Base-by-base conservation (phyloP, 2,113 vertebrate species). In the Sinosuthora webbiana region DNA sequence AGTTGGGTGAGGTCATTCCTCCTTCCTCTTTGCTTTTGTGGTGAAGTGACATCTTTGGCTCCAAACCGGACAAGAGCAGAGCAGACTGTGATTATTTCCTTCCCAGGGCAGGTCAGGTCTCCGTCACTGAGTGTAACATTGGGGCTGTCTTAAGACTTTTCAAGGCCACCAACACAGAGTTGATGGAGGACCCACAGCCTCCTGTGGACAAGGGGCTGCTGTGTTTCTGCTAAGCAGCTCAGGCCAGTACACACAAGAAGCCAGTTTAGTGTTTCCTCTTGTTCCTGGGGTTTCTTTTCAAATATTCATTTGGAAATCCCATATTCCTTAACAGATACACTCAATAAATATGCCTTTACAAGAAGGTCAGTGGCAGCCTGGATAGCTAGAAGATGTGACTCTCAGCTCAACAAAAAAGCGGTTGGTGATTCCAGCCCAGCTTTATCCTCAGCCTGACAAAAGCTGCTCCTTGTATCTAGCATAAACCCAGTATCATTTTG, bases 71-170 rank as follows among this genome's bases (percentile, higher is more conserved):
- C 45, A 69, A 88, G 31, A 57, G 71, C 88, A 94, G 92, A 90
- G n/a, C 85, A 91, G 59, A 18, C 56, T 33, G 15, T 60, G 75
- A 77, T 91, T 76, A 57, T 85, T 97, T 95, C 93, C 94, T 94
- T 95, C 67, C 80, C 84, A 79, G 44, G 42, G 60, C 35, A 80
- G 60, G 57, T 10, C 74, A 89, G 19, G 50, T 57, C 63, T 83
- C 39, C 0, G 0, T 70, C 68, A 56, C 6, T 0, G 39, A 67
- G 14, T 28, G 4, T 25, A n/a, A 53, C 47, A 67, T 19, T 28
- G 7, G 17, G n/a, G 17, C 39, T 30, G 3, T 57, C 52, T 68
- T 53, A 47, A 71, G 33, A 55, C 37, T 75, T 95, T 68, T 62
- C 86, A 81, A 91, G 73, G 64, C 55, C 50, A 39, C 11, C 19